Percentiles rank a stretch among this genome's conserved stretches.
phyloP scores from a whole-genome alignment of 2,113 vertebrate genomes.

The Glaucidium brasilianum region DNA sequence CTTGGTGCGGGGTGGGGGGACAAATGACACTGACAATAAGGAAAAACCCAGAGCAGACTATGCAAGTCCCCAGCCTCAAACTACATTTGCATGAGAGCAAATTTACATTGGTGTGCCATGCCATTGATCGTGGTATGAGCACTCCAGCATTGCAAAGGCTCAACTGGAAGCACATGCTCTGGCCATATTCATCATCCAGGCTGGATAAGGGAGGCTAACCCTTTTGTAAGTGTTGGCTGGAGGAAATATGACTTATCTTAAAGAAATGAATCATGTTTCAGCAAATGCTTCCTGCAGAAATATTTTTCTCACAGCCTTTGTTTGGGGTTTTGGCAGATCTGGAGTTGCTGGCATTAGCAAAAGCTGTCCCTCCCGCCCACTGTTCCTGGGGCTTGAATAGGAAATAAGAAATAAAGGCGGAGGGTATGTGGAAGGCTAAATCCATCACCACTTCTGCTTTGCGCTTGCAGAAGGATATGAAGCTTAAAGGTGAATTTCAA shows the following conservation, averaged over 20 bases:
- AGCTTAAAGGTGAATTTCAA: not conserved
- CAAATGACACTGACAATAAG: fast-evolving
- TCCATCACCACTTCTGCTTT: not conserved
- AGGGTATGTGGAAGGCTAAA: not conserved
- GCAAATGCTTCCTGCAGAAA: conserved; percentile 34
- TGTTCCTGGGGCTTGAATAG: not conserved
- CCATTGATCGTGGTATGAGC: fast-evolving
- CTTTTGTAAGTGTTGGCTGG: not conserved
- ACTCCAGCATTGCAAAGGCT: not conserved
- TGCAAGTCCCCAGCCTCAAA: not conserved
- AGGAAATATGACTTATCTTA: conserved; percentile 2
- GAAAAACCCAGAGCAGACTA: not conserved
- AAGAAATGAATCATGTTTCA: conserved; percentile 50
- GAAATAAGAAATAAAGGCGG: conserved; percentile 13
- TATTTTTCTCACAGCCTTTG: conserved; percentile 59
- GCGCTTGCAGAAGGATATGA: not conserved
- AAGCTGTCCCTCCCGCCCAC: not conserved
- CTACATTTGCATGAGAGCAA: not conserved
- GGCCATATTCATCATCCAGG: not conserved
- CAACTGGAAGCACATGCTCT: not conserved
- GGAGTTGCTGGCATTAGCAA: conserved; percentile 44
- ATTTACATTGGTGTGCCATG: fast-evolving
- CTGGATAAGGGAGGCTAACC: not conserved
- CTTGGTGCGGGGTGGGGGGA: not conserved
- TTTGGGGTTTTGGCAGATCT: conserved; percentile 37